Conservation (phyloP, 2,113 vertebrate species). For the Bubo scandiacus region DNA sequence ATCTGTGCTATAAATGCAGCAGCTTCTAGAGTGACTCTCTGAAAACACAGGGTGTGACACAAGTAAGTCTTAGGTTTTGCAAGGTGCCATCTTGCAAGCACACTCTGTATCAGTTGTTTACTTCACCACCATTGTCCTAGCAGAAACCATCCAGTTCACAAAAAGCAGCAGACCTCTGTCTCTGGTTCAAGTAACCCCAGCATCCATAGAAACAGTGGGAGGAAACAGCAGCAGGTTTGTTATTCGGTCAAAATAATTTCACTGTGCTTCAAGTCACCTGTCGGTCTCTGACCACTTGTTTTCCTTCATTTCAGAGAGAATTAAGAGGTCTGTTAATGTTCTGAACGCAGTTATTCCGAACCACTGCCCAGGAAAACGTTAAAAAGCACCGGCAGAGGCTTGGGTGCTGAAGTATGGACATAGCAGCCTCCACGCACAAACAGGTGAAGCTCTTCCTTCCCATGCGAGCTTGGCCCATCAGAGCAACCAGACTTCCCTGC, state of each 20-base stretch:
- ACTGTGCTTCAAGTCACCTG: not conserved
- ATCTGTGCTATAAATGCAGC: not conserved
- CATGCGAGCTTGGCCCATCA: not conserved
- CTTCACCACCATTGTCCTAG: not conserved
- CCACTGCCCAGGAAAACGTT: not conserved
- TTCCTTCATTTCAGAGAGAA: not conserved
- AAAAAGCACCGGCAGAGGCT: not conserved
- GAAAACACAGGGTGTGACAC: not conserved
- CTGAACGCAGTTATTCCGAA: not conserved
- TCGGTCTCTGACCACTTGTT: not conserved
- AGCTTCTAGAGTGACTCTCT: not conserved
- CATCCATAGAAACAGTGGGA: fast-evolving
- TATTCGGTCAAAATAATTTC: not conserved
- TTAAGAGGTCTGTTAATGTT: not conserved
- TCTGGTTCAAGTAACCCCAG: not conserved
- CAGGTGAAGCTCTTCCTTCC: not conserved
- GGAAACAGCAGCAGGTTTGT: not conserved
- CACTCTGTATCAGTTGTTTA: not conserved
- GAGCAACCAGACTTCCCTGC: not conserved
- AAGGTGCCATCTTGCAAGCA: not conserved
- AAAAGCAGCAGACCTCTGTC: not conserved
- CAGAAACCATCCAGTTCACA: not conserved
- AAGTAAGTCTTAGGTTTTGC: not conserved
- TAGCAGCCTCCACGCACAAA: not conserved
- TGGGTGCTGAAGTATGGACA: not conserved